Percentiles rank a stretch among this genome's conserved stretches.
These are phyloP conservation scores for Climacteris rufus DNA, from an alignment of 2,113 vertebrate genomes.

Conservation along the genomic window DNA sequence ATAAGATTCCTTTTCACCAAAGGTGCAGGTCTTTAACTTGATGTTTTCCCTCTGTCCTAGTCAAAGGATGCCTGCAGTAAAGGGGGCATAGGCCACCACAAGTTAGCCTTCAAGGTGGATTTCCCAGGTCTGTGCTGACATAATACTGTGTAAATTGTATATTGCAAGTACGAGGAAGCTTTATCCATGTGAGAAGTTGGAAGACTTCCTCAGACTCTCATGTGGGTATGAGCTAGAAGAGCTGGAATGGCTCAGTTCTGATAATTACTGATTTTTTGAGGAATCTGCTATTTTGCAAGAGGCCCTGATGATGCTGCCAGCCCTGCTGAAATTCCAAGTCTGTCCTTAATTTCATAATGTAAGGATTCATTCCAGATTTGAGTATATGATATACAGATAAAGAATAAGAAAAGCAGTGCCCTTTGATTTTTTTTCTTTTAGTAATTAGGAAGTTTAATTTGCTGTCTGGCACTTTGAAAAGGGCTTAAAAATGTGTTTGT, in stretches of 20 bases:
- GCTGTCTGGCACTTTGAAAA: conserved; percentile 5
- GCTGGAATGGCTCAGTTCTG: neutral
- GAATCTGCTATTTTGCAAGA: neutral
- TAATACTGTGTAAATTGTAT: neutral
- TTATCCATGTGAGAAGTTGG: neutral
- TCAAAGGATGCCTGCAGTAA: neutral
- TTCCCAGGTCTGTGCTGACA: neutral
- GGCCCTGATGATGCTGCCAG: neutral
- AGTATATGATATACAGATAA: neutral
- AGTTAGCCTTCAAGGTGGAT: neutral
- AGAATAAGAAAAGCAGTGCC: neutral
- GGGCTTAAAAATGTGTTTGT: neutral
- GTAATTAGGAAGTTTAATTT: conserved; percentile 20
- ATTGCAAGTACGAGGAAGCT: neutral
- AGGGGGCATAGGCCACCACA: neutral
- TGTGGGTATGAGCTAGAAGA: neutral
- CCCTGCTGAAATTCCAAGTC: neutral
- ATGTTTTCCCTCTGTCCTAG: neutral
- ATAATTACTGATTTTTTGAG: neutral
- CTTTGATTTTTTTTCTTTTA: neutral
- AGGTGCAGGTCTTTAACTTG: neutral
- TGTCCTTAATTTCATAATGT: neutral
- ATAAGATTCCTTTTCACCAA: neutral
- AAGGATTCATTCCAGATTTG: neutral
- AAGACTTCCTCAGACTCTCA: neutral